Percentiles rank a stretch among this genome's conserved stretches.
These are phyloP conservation scores for Prosopocoilus inquinatus DNA, from an alignment of 2,888 invertebrate species.

Conservation along the genomic window DNA sequence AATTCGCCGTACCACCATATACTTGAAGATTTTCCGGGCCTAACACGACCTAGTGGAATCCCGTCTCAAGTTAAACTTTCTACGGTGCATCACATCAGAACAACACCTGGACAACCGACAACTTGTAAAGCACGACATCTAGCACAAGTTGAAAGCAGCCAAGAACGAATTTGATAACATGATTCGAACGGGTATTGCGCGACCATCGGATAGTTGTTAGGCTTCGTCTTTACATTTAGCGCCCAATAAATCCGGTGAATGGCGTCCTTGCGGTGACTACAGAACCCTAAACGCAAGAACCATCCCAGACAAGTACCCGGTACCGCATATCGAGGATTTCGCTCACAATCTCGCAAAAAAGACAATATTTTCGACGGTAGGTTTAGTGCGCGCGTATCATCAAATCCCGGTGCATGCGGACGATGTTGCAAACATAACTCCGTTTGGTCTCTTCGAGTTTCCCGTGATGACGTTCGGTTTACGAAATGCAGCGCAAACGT, in stretches of 20 bases:
- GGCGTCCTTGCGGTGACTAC: constrained; percentile 32
- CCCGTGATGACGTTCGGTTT: constrained; percentile 41
- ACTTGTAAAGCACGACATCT: constrained; percentile 38
- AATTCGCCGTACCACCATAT: no score
- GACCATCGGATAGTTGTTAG: constrained; percentile 34
- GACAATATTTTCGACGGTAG: constrained; percentile 29
- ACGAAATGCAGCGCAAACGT: no score
- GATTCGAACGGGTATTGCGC: constrained; percentile 29
- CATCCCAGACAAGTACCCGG: constrained; percentile 25
- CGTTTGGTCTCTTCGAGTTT: constrained; percentile 37
- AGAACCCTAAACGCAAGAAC: constrained; percentile 26
- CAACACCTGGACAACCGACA: no score
- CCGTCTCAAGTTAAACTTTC: no score
- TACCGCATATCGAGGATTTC: constrained; percentile 28
- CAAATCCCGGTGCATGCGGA: constrained; percentile 40
- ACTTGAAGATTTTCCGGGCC: no score
- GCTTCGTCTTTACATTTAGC: constrained; percentile 33
- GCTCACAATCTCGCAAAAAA: no score
- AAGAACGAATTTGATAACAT: constrained; percentile 33
- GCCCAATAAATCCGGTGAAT: constrained; percentile 27
- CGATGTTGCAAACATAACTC: constrained; percentile 36
- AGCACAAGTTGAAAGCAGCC: constrained; percentile 27
- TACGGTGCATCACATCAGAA: no score
- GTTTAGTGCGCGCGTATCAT: constrained; percentile 42
- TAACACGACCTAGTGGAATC: no score